Base-by-base conservation (phyloP, 2,797 vertebrate species). In the Loriculus beryllinus region DNA sequence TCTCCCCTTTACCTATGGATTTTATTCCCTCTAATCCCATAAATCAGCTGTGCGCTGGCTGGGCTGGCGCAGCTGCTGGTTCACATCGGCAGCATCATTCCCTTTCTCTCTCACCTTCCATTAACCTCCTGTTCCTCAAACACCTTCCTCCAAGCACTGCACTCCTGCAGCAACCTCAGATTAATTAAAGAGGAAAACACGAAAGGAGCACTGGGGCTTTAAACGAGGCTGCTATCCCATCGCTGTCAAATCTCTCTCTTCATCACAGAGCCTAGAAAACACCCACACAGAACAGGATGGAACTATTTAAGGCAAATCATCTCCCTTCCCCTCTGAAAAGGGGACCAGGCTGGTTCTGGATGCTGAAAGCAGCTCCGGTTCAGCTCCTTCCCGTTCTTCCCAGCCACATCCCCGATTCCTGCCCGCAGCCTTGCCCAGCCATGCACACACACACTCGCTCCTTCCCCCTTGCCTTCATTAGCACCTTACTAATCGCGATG, bases 241-340 rank as follows among this genome's bases (percentile, higher is more conserved):
- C 56, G 68, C 92, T 77, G 94, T 84, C 86, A 94, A 85, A 90
- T 12, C 59, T 86, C 63, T 51, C 64, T 83, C 72, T 95, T 87
- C 93, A 94, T 96, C 93, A 92, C 86, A 75, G 81, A 82, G 92
- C 88, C 75, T 90, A 96, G 88, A 86, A 90, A 91, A 95, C 96
- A 94, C 95, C 95, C 95, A 93, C 92, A 47, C 90, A 40, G 78
- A 90, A 82, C 54, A 94, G 93, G 78, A 60, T 94, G 86, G 71
- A 82, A 92, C 90, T 92, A 86, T 82, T 94, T 88, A 90, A 96
- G 91, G 90, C 86, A 96, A 94, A 94, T 85, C 83, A 68, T 74
- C 88, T 95, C 86, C 81, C 94, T 95, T 70, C 83, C 83, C 78
- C 60, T 85, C 86, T 83, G 78, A 77, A 80, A 71, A 86, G 88